Conservation (phyloP, 1,140 invertebrate species). For the Vanessa tameamea region DNA sequence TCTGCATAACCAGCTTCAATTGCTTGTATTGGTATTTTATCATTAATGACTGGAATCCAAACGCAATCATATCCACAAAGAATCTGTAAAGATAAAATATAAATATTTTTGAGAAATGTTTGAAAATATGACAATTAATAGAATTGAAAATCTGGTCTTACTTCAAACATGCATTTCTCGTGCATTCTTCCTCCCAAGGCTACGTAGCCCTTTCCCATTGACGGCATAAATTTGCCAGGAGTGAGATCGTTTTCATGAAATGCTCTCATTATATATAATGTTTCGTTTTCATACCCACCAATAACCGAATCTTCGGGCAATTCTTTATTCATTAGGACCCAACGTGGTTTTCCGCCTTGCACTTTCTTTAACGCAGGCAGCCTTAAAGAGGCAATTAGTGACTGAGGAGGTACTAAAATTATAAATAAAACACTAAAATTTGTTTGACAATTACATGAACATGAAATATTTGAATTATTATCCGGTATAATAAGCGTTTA, state of each 20-base stretch:
- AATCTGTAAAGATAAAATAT: constrained; percentile 45
- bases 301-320: constrained; percentile 29
- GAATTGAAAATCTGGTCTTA: too few species aligned
- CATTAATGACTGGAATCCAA: constrained; percentile 42
- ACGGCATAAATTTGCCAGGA: constrained; percentile 31
- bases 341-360: constrained; percentile 21
- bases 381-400: neutral
- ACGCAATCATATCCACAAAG: constrained; percentile 53
- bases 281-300: constrained; percentile 34
- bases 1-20: constrained; percentile 46
- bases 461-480: too few species aligned
- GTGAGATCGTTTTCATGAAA: constrained; percentile 14
- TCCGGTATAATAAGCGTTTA: too few species aligned
- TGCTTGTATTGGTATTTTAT: constrained; percentile 50
- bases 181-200: constrained; percentile 11
- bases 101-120: neutral
- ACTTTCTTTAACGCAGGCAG: neutral
- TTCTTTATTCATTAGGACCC: constrained; percentile 17
- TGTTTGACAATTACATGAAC: too few species aligned
- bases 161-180: constrained; percentile 3
- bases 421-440: too few species aligned
- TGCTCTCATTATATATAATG: constrained; percentile 32
- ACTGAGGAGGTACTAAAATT: neutral
- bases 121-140: neutral
- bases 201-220: constrained; percentile 11